Conservation (phyloP, 1,140 invertebrate species). For the Drosophila ohnishii region DNA sequence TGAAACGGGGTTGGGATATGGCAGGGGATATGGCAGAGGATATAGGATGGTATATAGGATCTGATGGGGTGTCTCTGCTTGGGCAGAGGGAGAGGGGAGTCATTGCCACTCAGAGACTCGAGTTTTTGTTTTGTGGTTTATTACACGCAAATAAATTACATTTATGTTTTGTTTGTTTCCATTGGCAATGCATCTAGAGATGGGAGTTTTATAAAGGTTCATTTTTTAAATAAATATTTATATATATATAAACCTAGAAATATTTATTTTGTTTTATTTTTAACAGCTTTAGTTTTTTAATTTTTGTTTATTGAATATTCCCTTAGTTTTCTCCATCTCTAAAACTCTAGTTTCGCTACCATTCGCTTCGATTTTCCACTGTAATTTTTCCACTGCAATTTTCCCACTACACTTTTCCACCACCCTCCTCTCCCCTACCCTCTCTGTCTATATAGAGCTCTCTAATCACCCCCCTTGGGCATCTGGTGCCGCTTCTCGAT, state of each 20-base stretch:
- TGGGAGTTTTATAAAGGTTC: neutral
- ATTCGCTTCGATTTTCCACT: constrained; percentile 61
- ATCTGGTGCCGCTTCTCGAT: constrained; percentile 50
- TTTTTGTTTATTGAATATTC: too few relatives aligned
- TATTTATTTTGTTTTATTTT: too few relatives aligned
- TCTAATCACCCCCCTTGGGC: constrained; percentile 50
- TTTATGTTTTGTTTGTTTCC: constrained; percentile 73
- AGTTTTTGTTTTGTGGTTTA: constrained; percentile 77
- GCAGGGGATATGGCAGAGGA: constrained; percentile 11
- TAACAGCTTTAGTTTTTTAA: too few relatives aligned
- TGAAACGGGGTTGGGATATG: constrained; percentile 34
- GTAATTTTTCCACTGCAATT: constrained; percentile 66
- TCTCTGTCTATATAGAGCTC: neutral
- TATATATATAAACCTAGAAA: too few relatives aligned
- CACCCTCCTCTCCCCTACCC: neutral
- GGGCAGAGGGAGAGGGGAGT: neutral
- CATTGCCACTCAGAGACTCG: constrained; percentile 25
- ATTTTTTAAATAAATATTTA: too few relatives aligned
- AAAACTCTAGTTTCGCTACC: constrained; percentile 14
- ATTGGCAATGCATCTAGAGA: constrained; percentile 42
- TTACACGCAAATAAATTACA: constrained; percentile 81
- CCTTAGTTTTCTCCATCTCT: constrained; percentile 1
- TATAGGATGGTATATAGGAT: constrained; percentile 9
- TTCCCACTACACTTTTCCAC: constrained; percentile 56
- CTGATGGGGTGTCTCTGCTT: constrained; percentile 11